Conservation (phyloP, 2,888 invertebrate species). For the Tipula confusa region DNA sequence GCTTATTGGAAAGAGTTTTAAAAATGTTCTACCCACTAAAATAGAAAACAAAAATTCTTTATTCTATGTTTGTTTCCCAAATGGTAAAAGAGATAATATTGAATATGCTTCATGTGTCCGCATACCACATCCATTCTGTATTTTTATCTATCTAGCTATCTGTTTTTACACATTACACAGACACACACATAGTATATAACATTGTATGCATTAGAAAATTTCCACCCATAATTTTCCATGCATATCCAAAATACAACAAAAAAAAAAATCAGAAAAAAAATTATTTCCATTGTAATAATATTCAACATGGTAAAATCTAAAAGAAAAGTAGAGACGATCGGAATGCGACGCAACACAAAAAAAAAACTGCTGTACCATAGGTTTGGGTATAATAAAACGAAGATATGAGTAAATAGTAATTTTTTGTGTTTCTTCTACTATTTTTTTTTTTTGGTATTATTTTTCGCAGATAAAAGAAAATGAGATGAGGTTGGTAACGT, state of each 20-base stretch:
- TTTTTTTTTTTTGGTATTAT: background rate
- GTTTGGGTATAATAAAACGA: constrained; percentile 16
- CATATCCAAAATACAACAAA: background rate
- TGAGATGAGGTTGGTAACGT: constrained; percentile 20
- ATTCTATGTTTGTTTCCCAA: background rate
- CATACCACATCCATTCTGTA: background rate
- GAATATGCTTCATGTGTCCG: background rate
- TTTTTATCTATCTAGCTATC: background rate
- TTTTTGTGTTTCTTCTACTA: background rate
- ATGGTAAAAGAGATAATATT: background rate
- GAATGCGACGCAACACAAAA: background rate
- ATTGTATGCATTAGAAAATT: background rate
- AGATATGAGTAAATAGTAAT: constrained; percentile 25
- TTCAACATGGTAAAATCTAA: background rate
- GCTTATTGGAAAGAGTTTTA: background rate
- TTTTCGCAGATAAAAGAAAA: background rate
- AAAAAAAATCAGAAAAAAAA: background rate
- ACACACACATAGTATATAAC: background rate
- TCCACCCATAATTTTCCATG: background rate
- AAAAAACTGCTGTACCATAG: background rate
- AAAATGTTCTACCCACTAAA: background rate
- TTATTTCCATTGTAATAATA: background rate
- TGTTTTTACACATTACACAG: background rate
- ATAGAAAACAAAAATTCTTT: background rate
- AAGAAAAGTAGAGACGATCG: background rate